Conservation (phyloP, 2,797 vertebrate genomes). For the Champsocephalus esox region DNA sequence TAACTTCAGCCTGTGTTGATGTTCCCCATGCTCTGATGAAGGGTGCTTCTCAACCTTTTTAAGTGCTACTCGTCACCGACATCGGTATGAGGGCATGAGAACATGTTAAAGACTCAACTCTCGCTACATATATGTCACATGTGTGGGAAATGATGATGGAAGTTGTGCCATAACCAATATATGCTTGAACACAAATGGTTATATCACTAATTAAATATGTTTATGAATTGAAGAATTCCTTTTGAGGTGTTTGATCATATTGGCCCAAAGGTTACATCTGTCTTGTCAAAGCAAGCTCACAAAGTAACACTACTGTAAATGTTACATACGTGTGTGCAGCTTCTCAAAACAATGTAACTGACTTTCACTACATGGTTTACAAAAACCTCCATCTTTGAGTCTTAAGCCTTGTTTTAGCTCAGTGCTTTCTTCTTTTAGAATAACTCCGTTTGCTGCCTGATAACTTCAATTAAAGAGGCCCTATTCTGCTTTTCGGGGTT, state of each 20-base stretch:
- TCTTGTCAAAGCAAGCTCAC: slow-evolving; percentile 8
- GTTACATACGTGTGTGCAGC: too few relatives aligned
- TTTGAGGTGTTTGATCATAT: slow-evolving; percentile 5
- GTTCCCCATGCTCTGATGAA: not conserved
- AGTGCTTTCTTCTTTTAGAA: slow-evolving; percentile 5
- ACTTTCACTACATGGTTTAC: not conserved
- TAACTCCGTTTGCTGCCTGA: slow-evolving; percentile 9
- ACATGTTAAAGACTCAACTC: too few relatives aligned
- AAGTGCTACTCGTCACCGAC: not conserved
- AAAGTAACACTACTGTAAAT: too few relatives aligned
- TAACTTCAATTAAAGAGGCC: slow-evolving; percentile 20
- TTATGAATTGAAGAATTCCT: not conserved
- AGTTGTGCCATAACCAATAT: not conserved
- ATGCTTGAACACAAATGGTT: not conserved
- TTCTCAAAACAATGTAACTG: not conserved
- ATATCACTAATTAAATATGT: slow-evolving; percentile 5
- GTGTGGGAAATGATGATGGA: not conserved
- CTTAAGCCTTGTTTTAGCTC: slow-evolving; percentile 9
- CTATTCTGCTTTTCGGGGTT: too few relatives aligned
- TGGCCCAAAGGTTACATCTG: not conserved
- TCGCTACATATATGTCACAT: too few relatives aligned
- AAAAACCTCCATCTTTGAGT: not conserved
- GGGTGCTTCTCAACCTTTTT: not conserved
- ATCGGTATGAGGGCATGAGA: slow-evolving; percentile 1
- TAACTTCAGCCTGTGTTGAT: not conserved